These are phyloP conservation scores for Zaprionus ghesquierei DNA, from an alignment of 1,140 invertebrate genomes.

Conservation along the genomic window DNA sequence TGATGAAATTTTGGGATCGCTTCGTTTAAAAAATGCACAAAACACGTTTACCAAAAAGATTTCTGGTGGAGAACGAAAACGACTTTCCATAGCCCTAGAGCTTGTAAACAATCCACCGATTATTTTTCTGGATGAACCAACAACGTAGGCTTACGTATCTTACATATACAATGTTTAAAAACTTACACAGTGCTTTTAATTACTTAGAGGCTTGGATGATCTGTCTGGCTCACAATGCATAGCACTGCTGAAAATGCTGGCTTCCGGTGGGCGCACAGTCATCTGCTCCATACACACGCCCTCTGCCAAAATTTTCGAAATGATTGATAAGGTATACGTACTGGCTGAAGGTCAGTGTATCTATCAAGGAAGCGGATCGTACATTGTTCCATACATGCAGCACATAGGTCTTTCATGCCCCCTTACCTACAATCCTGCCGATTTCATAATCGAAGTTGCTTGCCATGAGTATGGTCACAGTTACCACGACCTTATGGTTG, in stretches of 20 bases:
- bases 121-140: slow-evolving; percentile 92
- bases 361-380: slow-evolving; percentile 87
- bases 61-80: slow-evolving; percentile 96
- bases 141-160: slow-evolving; percentile 86
- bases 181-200: background rate
- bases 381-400: slow-evolving; percentile 88
- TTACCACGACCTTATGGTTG: slow-evolving; percentile 86
- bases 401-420: slow-evolving; percentile 88
- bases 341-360: slow-evolving; percentile 89
- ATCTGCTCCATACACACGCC: slow-evolving; percentile 97
- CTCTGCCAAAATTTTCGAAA: slow-evolving; percentile 89
- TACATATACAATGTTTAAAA: background rate
- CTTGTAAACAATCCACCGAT: slow-evolving; percentile 97
- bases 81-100: slow-evolving; percentile 95
- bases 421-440: slow-evolving; percentile 91
- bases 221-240: slow-evolving; percentile 90
- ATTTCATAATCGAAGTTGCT: slow-evolving; percentile 91
- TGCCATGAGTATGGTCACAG: slow-evolving; percentile 88
- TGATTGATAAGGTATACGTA: slow-evolving; percentile 91
- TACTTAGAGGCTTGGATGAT: slow-evolving; percentile 87
- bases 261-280: slow-evolving; percentile 91
- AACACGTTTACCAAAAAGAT: slow-evolving; percentile 89
- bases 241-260: slow-evolving; percentile 89
- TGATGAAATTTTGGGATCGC: slow-evolving; percentile 87
- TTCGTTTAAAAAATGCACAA: slow-evolving; percentile 85